Evolutionary conservation across 2,113 vertebrate genomes (phyloP), one percentile per base, ranked within the genome.

Genomic region (Passer domesticus): DNA sequence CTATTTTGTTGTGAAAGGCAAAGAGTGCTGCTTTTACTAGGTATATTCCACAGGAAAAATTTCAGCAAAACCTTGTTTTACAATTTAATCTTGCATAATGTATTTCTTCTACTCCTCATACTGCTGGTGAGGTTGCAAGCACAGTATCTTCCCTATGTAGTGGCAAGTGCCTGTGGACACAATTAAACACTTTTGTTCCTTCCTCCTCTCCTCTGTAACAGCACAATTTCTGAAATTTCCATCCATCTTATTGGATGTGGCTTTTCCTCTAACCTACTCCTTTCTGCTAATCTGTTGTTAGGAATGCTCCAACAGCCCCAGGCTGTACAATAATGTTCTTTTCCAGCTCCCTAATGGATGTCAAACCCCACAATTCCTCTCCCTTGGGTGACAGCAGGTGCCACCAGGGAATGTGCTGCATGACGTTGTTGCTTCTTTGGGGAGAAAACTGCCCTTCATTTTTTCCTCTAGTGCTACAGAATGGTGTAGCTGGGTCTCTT

Each of bases 231-330:
- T 76, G 47, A 39, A 27, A 27, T 44, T 25, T 55, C 79, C 3
- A 4, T 15, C 6, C 2, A 4, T 16, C 7, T 59, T 28, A 1
- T 1, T 74, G 37, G 24, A 17, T 24, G 5, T n/a, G 49, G 14
- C 5, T 60, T 47, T 89, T 52, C 33, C 19, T 62, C 24, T 73
- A 17, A 43, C 27, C 17, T 47, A 18, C 6, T 60, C 31, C 33
- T 77, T 43, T 16, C 44, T 30, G 4, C 43, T 53, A 7, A 15
- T 56, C 35, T 37, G 15, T 30, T 37, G 3, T 30, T 50, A 68
- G 21, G 31, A 50, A 25, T 49, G 15, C 19, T 79, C 23, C 39
- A 23, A 28, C 22, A 74, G 11, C 14, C 28, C 22, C 11, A 1
- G 52, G 30, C 28, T 46, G 23, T 27, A 5, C 31, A 13, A 20